Percentiles rank a stretch among this genome's conserved stretches.
phyloP scores from a whole-genome alignment of 2,113 vertebrate species.

The Oxyura jamaicensis region DNA sequence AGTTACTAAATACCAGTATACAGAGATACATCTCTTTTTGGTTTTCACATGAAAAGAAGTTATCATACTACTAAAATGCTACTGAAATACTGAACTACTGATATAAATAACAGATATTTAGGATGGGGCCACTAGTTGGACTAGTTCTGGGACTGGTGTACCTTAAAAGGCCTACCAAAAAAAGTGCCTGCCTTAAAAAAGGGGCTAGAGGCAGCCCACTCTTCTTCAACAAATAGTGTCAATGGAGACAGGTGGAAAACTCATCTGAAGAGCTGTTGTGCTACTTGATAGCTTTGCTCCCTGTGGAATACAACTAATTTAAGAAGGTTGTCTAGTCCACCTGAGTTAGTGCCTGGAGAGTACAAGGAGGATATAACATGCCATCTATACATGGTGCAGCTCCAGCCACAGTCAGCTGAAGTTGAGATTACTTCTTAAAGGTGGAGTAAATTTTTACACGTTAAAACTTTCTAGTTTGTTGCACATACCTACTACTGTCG shows the following conservation, averaged over 20 bases:
- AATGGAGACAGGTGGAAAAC: not conserved
- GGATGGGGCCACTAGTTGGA: not conserved
- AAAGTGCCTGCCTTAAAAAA: not conserved
- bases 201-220: accelerated
- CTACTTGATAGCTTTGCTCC: not conserved
- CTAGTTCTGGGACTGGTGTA: not conserved
- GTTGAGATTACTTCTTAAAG: not conserved
- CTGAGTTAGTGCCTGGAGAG: not conserved
- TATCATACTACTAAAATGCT: not conserved
- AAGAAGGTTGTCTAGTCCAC: not conserved
- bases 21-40: not conserved
- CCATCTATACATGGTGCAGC: not conserved
- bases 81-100: not conserved
- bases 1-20: not conserved
- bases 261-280: not conserved
- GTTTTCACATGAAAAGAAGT: not conserved
- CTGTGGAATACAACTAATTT: not conserved
- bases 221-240: not conserved
- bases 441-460: not conserved
- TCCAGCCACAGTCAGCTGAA: not conserved
- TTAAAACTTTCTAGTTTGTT: not conserved
- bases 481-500: not conserved
- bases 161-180: not conserved
- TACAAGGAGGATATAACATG: not conserved
- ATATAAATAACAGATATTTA: not conserved